A percentile compares a stretch with the other conserved stretches of the same genome.
Conservation (phyloP, 2,113 vertebrate species). For the Himantopus leucocephalus region DNA sequence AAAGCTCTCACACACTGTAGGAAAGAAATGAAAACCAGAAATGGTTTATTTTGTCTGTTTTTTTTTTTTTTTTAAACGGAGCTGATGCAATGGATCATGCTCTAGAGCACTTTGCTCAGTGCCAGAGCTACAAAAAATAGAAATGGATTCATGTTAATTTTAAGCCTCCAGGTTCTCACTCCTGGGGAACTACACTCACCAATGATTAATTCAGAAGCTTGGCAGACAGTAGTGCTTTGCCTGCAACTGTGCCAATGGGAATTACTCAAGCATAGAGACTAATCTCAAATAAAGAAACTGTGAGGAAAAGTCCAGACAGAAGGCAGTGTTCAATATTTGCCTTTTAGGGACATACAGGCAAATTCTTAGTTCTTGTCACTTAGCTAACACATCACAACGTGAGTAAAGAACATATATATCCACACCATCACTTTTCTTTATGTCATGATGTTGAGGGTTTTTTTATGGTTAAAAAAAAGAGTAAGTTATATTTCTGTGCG, state of each 20-base stretch:
- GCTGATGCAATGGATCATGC: background rate
- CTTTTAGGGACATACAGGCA: background rate
- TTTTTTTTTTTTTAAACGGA: background rate
- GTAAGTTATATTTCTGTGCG: background rate
- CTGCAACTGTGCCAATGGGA: conserved; percentile 47
- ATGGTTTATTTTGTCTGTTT: background rate
- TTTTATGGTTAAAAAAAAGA: background rate
- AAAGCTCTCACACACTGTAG: background rate
- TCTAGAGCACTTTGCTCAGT: background rate
- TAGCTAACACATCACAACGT: background rate
- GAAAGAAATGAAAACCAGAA: background rate
- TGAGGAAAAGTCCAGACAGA: conserved; percentile 35
- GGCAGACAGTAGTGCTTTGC: conserved; percentile 37
- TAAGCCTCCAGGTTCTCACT: conserved; percentile 48
- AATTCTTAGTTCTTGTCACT: background rate
- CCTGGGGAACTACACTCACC: conserved; percentile 34
- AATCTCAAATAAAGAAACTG: conserved; percentile 16
- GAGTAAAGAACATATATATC: background rate
- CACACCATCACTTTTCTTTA: background rate
- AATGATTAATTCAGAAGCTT: conserved; percentile 58
- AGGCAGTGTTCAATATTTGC: background rate
- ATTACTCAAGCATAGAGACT: conserved; percentile 36
- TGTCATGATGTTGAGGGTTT: background rate
- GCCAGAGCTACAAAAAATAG: background rate
- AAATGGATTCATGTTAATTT: conserved; percentile 47